These are phyloP conservation scores for Labia minor DNA, from an alignment of 2,888 invertebrate genomes.

Conservation along the genomic window DNA sequence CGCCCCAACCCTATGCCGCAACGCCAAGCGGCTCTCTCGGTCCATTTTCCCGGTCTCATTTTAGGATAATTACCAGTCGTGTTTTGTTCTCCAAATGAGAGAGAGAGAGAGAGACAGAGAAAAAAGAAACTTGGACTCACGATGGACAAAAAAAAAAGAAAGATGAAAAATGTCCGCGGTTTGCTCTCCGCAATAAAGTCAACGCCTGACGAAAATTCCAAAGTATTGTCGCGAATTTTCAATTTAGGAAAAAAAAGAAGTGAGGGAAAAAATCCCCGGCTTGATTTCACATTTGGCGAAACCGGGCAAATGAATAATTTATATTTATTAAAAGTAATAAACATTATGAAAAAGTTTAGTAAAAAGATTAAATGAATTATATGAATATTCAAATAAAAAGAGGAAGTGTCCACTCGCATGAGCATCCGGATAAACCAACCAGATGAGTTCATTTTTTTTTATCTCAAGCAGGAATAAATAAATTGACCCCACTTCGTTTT, in stretches of 20 bases:
- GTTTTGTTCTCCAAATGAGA: not conserved
- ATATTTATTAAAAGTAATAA: slow-evolving; percentile 13
- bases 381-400: slow-evolving; percentile 13
- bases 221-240: not conserved
- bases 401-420: no score
- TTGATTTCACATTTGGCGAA: not conserved
- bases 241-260: no score
- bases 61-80: slow-evolving; percentile 13
- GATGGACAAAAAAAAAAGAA: not conserved
- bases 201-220: not conserved
- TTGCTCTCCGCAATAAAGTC: not conserved
- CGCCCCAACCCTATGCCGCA: not conserved
- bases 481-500: no score
- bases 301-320: not conserved
- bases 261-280: not conserved
- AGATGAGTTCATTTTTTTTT: no score
- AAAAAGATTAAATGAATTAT: not conserved
- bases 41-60: not conserved
- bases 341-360: not conserved
- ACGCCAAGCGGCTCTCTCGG: not conserved
- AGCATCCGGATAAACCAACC: no score
- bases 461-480: no score
- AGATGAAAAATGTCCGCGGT: slow-evolving; percentile 1
- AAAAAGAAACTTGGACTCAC: no score
- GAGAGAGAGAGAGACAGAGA: not conserved